phyloP scores from a whole-genome alignment of 2,888 invertebrate genomes.

The Dichetophora obliterata region DNA sequence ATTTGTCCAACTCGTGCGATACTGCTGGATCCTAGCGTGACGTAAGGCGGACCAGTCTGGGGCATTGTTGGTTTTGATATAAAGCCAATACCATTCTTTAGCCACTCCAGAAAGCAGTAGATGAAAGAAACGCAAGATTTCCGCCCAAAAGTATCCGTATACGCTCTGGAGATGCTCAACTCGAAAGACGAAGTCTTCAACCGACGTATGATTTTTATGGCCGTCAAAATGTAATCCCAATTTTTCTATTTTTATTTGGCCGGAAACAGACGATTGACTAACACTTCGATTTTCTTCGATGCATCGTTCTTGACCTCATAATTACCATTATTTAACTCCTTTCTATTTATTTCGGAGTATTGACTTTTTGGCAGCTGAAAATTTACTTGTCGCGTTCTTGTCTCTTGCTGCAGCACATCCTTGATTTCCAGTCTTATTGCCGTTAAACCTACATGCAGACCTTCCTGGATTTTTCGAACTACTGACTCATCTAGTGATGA shows the following conservation, averaged over 20 bases:
- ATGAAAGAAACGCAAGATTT: slow-evolving; percentile 32
- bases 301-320: too few relatives aligned
- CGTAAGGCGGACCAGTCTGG: slow-evolving; percentile 28
- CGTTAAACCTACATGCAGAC: too few relatives aligned
- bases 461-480: too few relatives aligned
- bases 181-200: slow-evolving; percentile 37
- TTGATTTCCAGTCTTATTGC: too few relatives aligned
- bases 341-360: too few relatives aligned
- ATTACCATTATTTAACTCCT: too few relatives aligned
- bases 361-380: background rate
- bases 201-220: background rate
- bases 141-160: slow-evolving; percentile 6
- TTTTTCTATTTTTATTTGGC: slow-evolving; percentile 31
- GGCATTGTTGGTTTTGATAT: slow-evolving; percentile 2
- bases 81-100: slow-evolving; percentile 38
- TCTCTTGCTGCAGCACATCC: too few relatives aligned
- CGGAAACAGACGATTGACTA: too few relatives aligned
- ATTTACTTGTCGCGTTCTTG: too few relatives aligned
- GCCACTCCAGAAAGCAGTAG: slow-evolving; percentile 15
- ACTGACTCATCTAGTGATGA: too few relatives aligned
- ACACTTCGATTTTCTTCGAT: too few relatives aligned
- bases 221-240: slow-evolving; percentile 35
- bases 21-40: slow-evolving; percentile 23
- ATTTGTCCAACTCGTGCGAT: slow-evolving; percentile 14
- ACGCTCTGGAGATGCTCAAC: slow-evolving; percentile 27